Evolutionary conservation across 2,888 invertebrate species (phyloP), one percentile per base, ranked within the genome.

Genomic region (Hemicrepidius hirtus): DNA sequence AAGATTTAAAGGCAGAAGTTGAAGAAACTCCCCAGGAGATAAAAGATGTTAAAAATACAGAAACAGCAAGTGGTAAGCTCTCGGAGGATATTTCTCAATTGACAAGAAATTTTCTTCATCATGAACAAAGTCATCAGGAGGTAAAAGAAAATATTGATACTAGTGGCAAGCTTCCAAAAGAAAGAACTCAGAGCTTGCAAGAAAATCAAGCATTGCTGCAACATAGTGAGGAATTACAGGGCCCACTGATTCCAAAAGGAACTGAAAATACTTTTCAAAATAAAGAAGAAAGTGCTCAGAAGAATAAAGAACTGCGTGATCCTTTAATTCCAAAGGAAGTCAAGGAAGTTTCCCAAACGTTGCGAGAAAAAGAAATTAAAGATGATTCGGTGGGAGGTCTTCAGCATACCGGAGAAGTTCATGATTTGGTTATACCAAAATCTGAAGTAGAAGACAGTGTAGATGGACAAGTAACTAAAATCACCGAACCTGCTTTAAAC

Each of bases 181-280:
- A 37, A 9, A 37, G 3, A 37, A 2, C 9, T 9, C 12, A 12
- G 37, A 37, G 10, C 5, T 12, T 37, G 37, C 12, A 37, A 40
- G 40, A 40, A 2, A 6, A 12, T 10, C 20, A 50, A 50, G 4
- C 7, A 1, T 2, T 7, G 37, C 60, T 60, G 10, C 18, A 60
- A 16, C 60, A 40, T 18, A 60, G 60, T 21, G 16, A 40, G 5
- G 60, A 60, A 40, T 7, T 62, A n/a, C 62, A 62, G 10, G 62
- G 44, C 24, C 0, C 2, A 6, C 16, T 62, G 9, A 62, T 62
- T 20, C 41, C 44, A 44, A 44, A 32, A 16, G 28, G 10, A 10
- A 28, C 5, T 55, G 55, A 16, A 24, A 28, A 10, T 18, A 46
- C 4, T 3, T 7, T 37, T 3, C 3, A 24, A 24, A 5, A 24